phyloP scores from a whole-genome alignment of 1,140 invertebrate species.

The Eufriesea mexicana region DNA sequence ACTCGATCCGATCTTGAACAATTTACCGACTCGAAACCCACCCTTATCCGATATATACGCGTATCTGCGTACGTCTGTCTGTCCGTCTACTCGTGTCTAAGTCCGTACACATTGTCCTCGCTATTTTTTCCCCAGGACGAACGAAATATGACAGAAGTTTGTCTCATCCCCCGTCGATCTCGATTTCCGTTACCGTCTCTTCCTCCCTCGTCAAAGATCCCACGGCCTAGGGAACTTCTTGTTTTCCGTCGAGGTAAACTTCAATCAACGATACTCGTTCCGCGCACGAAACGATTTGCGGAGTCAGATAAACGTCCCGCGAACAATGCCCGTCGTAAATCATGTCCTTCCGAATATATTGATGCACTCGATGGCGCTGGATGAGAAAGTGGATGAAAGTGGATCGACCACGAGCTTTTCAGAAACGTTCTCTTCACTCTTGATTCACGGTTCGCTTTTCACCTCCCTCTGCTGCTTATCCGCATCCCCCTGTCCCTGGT shows the following conservation, averaged over 20 bases:
- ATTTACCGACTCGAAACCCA: too few relatives aligned
- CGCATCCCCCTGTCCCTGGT: neutral
- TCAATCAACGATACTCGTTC: constrained; percentile 56
- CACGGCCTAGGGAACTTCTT: neutral
- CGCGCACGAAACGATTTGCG: constrained; percentile 52
- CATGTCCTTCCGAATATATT: constrained; percentile 62
- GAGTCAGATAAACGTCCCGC: constrained; percentile 63
- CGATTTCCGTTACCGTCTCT: neutral
- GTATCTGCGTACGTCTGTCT: too few relatives aligned
- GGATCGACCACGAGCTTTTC: constrained; percentile 58
- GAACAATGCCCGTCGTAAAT: constrained; percentile 66
- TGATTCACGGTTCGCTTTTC: constrained; percentile 46
- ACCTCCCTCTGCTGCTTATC: constrained; percentile 43
- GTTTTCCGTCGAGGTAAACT: constrained; percentile 44
- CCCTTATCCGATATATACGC: too few relatives aligned
- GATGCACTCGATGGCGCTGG: constrained; percentile 58
- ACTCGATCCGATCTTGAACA: too few relatives aligned
- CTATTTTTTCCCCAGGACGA: neutral
- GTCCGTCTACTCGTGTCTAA: too few relatives aligned
- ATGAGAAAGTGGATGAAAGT: constrained; percentile 64
- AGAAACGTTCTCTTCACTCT: constrained; percentile 47
- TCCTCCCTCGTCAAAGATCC: neutral
- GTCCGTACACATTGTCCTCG: too few relatives aligned
- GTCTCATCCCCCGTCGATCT: neutral
- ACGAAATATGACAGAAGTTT: neutral